phyloP scores from a whole-genome alignment of 2,113 vertebrate genomes.

The Orthonyx spaldingii region DNA sequence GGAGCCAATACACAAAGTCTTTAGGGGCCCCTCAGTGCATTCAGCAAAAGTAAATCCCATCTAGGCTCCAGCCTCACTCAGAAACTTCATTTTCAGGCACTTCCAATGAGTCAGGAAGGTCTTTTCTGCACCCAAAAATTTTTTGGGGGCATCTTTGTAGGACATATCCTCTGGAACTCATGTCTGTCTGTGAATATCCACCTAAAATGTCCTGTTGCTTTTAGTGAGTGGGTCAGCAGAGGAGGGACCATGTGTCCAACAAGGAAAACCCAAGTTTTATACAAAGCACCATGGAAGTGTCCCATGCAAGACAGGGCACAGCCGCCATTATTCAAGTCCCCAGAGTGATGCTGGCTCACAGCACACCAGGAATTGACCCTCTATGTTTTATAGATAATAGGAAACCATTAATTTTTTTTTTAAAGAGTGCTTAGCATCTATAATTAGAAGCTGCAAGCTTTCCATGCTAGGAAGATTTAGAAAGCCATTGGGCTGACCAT shows the following conservation, averaged over 20 bases:
- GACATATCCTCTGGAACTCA: rapidly evolving
- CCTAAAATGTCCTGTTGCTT: background rate
- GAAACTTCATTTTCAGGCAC: background rate
- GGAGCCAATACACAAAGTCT: background rate
- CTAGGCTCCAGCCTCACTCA: background rate
- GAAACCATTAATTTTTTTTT: background rate
- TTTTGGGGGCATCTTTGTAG: too few relatives aligned
- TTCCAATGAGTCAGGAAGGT: background rate
- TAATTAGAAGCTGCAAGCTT: background rate
- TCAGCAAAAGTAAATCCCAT: slow-evolving; percentile 4
- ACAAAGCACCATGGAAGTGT: background rate
- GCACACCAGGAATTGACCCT: background rate
- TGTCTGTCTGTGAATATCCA: background rate
- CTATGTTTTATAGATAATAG: background rate
- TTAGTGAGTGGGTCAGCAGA: background rate
- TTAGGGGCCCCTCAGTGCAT: background rate
- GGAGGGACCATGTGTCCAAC: background rate
- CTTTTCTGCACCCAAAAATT: background rate
- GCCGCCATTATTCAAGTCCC: background rate
- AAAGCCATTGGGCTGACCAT: background rate
- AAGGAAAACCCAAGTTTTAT: background rate
- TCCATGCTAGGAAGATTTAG: background rate
- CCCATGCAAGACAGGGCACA: background rate
- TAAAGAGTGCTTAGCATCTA: background rate
- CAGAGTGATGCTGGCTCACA: background rate